Base-by-base conservation (phyloP, 53 echinoderm and acorn worm species). In the Stichopus horrens region DNA sequence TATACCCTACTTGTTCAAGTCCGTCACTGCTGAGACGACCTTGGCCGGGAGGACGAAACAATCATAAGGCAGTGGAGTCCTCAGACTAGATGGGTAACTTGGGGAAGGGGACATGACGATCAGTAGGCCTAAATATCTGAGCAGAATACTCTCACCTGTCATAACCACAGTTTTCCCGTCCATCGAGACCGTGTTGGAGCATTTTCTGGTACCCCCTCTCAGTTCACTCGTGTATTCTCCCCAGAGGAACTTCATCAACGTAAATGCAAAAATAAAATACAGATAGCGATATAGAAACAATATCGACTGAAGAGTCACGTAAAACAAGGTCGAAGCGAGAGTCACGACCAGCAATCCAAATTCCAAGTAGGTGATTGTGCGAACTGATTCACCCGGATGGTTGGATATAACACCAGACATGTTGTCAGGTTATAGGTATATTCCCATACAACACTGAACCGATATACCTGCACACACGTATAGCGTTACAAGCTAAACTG, bases 121-220 rank as follows among this genome's bases (percentile, higher is more conserved):
- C n/a, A n/a, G n/a, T n/a, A n/a, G n/a, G n/a, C n/a, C n/a, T n/a
- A n/a, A n/a, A n/a, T n/a, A n/a, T n/a, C 37, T 37, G 37, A 1
- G 37, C 37, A 37, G 37, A n/a, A n/a, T 37, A 37, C 1, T 21
- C 88, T 80, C 86, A 92, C 92, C 92, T 53, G 94, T 94, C 6
- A 94, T 73, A 23, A 94, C 86, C 55, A 88, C 92, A 5, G 94
- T 92, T 86, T 92, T 94, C 13, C 92, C 94, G 76, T 65, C 56
- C 74, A 92, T 37, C 0, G 58, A 58, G 8, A 73, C 81, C 14
- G 83, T 19, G 74, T 84, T 94, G 52, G 74, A 60, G 59, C 92
- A 94, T 53, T 21, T 52, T 21, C 87, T 74, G 74, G 54, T 87
- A 7, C 87, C 87, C 14, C 87, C 87, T 51, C 87, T 87, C 74